These are phyloP conservation scores for Uloborus diversus DNA, from an alignment of 1,140 invertebrate genomes.

Conservation along the genomic window DNA sequence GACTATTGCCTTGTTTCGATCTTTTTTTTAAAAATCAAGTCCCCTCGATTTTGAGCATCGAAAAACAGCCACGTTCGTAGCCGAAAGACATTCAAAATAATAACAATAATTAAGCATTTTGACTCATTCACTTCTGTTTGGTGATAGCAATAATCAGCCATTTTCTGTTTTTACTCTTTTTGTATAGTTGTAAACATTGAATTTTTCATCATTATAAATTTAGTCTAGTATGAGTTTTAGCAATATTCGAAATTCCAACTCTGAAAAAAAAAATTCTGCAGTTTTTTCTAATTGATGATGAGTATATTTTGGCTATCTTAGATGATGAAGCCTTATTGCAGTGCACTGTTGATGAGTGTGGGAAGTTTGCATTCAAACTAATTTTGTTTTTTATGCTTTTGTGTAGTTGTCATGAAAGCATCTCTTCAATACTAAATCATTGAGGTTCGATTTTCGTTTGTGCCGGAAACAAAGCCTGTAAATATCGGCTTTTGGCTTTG, in stretches of 20 bases:
- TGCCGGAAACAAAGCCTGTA: constrained; percentile 45
- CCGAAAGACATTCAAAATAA: too few relatives aligned
- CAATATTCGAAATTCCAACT: too few relatives aligned
- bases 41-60: too few relatives aligned
- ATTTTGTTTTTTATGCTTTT: constrained; percentile 18
- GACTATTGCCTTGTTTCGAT: constrained; percentile 32
- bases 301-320: constrained; percentile 49
- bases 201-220: too few relatives aligned
- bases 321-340: constrained; percentile 38
- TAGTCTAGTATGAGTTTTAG: too few relatives aligned
- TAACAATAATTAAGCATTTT: background rate
- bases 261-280: too few relatives aligned
- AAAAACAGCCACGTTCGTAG: too few relatives aligned
- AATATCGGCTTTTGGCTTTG: constrained; percentile 54
- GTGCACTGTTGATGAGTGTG: constrained; percentile 28
- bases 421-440: constrained; percentile 6
- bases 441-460: constrained; percentile 3
- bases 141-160: constrained; percentile 25
- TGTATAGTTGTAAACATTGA: background rate
- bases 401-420: too few relatives aligned
- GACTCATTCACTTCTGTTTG: constrained; percentile 27
- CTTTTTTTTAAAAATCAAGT: too few relatives aligned
- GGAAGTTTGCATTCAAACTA: constrained; percentile 18
- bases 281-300: too few relatives aligned
- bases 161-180: constrained; percentile 19